These are phyloP conservation scores for Sternotherus odoratus DNA, from an alignment of 2,797 vertebrate species.

Conservation along the genomic window DNA sequence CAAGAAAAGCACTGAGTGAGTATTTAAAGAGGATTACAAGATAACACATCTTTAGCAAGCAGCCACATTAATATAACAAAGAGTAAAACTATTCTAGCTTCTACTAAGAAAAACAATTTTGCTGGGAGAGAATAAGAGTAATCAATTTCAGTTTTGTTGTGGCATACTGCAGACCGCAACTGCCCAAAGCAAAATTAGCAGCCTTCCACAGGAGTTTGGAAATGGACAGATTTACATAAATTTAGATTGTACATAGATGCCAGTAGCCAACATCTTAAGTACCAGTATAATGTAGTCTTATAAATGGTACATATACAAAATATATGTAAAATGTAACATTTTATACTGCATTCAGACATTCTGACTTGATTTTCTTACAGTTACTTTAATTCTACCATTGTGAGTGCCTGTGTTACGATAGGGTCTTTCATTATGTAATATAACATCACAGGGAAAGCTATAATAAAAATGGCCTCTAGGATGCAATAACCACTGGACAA, in stretches of 20 bases:
- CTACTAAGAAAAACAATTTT: background rate
- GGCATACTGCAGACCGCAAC: conserved; percentile 61
- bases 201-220: background rate
- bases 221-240: conserved; percentile 16
- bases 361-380: background rate
- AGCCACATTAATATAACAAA: conserved; percentile 53
- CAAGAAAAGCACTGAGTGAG: conserved; percentile 25
- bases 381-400: background rate
- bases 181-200: conserved; percentile 50
- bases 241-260: background rate
- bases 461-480: accelerated
- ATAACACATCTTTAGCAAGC: conserved; percentile 44
- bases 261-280: background rate
- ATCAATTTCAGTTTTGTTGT: conserved; percentile 38
- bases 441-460: background rate
- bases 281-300: background rate
- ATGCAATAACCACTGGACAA: background rate
- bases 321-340: background rate
- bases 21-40: background rate
- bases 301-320: background rate
- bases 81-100: conserved; percentile 58
- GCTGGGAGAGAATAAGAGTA: background rate
- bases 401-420: background rate
- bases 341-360: background rate
- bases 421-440: background rate